Evolutionary conservation across 2,113 vertebrate species (phyloP), one percentile per base, ranked within the genome.

Genomic region (Charadrius vociferus): DNA sequence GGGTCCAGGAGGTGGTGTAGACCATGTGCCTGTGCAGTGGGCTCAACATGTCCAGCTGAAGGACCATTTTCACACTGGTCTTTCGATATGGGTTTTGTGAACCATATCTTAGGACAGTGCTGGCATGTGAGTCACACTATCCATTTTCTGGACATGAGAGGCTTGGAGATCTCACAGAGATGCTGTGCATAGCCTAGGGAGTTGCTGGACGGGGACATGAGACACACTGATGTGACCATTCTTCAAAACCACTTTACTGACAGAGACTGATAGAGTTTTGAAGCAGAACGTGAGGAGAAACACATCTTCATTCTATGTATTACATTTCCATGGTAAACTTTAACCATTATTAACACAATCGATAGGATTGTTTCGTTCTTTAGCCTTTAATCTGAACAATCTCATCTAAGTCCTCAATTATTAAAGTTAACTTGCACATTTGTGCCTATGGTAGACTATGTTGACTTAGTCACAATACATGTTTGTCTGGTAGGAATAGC

Each of bases 301-400:
- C 36, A 39, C 19, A 50, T 80, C n/a, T 72, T 88, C 74, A 88
- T 56, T 87, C 37, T 34, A 23, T 41, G 21, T 53, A n/a, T 58
- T 75, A 65, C 39, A 70, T 27, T 80, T 62, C 39, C 45, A 39
- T 43, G 43, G 29, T 84, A 93, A 92, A 94, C 29, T 50, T 72
- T 22, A 81, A 47, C 23, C 30, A 18, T 83, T 80, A 71, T 55
- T 86, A 87, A 39, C 47, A 82, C 16, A 87, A 75, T 67, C 37
- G 72, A 37, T 50, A 81, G 20, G 34, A 75, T 77, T 86, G 36
- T 36, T 96, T 94, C 79, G 66, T 87, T 90, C 52, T 78, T 95
- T 72, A 95, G 81, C 70, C 49, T 94, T 96, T 91, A 90, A 91
- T 80, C 53, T 68, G 63, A 84, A 86, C 39, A 90, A 82, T 92